Evolutionary conservation across 2,113 vertebrate species (phyloP), one percentile per base, ranked within the genome.

Genomic region (Ameiurus melas): DNA sequence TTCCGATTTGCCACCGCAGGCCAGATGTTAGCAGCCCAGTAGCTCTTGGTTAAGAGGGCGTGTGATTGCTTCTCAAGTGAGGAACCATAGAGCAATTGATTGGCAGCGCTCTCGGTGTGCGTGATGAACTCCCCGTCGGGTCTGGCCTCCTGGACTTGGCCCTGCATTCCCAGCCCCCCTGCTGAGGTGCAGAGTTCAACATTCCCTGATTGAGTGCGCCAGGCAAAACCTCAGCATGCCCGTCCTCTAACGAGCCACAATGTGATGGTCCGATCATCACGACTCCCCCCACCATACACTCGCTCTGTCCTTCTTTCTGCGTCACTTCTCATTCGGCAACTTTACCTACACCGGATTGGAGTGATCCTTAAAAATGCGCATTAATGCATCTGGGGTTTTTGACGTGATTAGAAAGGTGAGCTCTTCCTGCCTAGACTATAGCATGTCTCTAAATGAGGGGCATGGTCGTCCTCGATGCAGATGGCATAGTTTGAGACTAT

Each of bases 91-190:
- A 62, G 73, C 36, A 55, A 85, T 55, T 90, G 87, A 90, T 84
- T 90, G 89, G 87, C 89, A 80, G 79, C 30, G 19, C 86, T 70
- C 79, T 88, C n/a, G 83, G 70, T 88, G 82, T 86, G 25, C 43
- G n/a, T 71, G 84, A 78, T 88, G 86, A 86, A 79, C 84, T 60
- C 20, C 90, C 86, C 39, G 57, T 86, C 86, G 90, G 70, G 83
- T 57, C 83, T 57, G 14, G 84, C 86, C 58, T 47, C 51, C 22
- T 68, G 70, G 83, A 57, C 62, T 66, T 89, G 55, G 80, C 88
- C 80, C 80, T 71, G 22, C 84, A 85, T 78, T 89, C 55, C 30
- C 33, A 51, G 36, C 33, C 80, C 30, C 55, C 88, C 89, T 43
- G 53, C 85, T 51, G 89, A 84, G 71, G 53, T 60, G 73, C 60